Evolutionary conservation across 1,140 invertebrate genomes (phyloP).

Genomic region (Amphibalanus amphitrite): DNA sequence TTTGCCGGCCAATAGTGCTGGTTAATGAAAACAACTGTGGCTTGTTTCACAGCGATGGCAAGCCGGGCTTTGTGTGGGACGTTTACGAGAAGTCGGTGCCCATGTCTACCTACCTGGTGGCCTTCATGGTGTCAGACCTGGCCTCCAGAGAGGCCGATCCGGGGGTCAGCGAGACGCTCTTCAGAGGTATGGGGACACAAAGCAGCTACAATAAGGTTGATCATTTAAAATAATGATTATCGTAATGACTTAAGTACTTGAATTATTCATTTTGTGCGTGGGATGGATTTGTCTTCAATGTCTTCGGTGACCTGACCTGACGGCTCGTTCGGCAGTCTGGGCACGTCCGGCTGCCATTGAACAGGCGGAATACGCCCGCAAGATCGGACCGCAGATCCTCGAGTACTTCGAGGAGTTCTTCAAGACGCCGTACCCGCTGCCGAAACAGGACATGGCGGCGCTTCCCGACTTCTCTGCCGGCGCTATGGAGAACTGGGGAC

Average conservation of each 20-base stretch:
- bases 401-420: slow-evolving; percentile 73
- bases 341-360: slow-evolving; percentile 31
- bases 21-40: no score
- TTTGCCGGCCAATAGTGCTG: no score
- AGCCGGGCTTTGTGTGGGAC: slow-evolving; percentile 53
- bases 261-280: no score
- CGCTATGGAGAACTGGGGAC: no score
- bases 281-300: neutral
- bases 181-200: slow-evolving; percentile 17
- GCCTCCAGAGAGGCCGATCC: slow-evolving; percentile 17
- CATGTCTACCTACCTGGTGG: slow-evolving; percentile 74
- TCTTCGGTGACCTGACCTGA: neutral
- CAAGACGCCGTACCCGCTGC: slow-evolving; percentile 55
- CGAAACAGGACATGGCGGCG: slow-evolving; percentile 53
- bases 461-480: slow-evolving; percentile 75
- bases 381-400: slow-evolving; percentile 61
- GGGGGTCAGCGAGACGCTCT: slow-evolving; percentile 10
- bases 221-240: no score
- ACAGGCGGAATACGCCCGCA: slow-evolving; percentile 42
- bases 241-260: no score
- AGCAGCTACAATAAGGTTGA: no score
- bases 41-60: slow-evolving; percentile 26
- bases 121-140: slow-evolving; percentile 65
- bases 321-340: slow-evolving; percentile 24
- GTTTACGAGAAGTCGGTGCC: slow-evolving; percentile 43